These are phyloP conservation scores for Noctua pronuba DNA, from an alignment of 2,888 invertebrate species.

Conservation along the genomic window DNA sequence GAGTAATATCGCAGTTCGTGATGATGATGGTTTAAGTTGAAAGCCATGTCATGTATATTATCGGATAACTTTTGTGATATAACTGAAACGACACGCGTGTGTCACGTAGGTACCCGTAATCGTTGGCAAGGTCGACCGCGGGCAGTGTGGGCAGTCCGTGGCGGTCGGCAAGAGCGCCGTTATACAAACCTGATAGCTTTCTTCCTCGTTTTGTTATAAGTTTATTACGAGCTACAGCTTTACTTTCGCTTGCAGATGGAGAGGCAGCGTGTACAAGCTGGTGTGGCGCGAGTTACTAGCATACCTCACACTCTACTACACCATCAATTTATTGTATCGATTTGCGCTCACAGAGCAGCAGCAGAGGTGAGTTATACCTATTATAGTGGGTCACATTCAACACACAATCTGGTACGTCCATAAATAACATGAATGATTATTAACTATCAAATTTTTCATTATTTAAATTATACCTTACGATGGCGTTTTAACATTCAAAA, in stretches of 20 bases:
- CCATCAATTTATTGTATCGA: conserved; percentile 96
- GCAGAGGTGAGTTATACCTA: conserved; percentile 92
- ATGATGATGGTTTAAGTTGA: conserved; percentile 16
- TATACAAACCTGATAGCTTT: conserved; percentile 46
- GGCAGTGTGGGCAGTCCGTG: conserved; percentile 1
- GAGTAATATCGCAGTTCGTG: conserved; percentile 11
- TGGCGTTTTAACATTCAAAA: conserved; percentile 25
- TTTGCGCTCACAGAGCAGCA: conserved; percentile 94
- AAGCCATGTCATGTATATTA: conserved; percentile 34
- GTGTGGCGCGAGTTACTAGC: conserved; percentile 98
- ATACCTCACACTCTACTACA: conserved; percentile 96
- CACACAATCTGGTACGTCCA: background rate
- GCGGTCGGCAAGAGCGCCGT: conserved; percentile 32
- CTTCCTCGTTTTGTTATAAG: conserved; percentile 55
- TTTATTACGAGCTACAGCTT: conserved; percentile 32
- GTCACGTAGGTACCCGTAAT: conserved; percentile 37
- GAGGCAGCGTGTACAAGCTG: conserved; percentile 98
- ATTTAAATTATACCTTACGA: conserved; percentile 20
- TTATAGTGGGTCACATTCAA: conserved; percentile 1
- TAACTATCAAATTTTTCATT: conserved; percentile 9
- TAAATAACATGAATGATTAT: conserved; percentile 1
- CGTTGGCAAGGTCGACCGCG: conserved; percentile 53
- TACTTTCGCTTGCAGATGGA: conserved; percentile 93
- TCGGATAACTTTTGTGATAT: conserved; percentile 35
- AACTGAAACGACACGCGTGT: conserved; percentile 46